Evolutionary conservation across 2,113 vertebrate genomes (phyloP), one percentile per base, ranked within the genome.

Genomic region (Phrynosoma blainvillii): DNA sequence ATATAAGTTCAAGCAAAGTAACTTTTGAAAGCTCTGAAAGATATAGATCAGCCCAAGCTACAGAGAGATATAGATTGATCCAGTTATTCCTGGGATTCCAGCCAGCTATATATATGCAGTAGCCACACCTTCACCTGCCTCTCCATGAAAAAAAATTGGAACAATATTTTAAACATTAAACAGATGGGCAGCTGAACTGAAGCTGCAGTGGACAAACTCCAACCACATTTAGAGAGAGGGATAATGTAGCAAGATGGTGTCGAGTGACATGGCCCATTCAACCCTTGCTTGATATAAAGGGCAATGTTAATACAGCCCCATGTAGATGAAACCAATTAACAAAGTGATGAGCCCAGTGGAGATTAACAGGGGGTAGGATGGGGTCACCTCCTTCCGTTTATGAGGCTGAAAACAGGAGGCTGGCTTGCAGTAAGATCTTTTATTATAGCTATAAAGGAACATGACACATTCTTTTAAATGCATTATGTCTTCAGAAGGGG

Each of bases 241-340:
- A 85, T 89, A 88, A 79, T 76, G 30, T 84, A 91, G 89, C 82
- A 89, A 52, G 62, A 77, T n/a, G 25, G 82, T 65, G 83, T 84
- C 84, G 85, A 95, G 79, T 91, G 92, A 93, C 74, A 25, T 85
- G 87, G 89, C 89, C 92, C 62, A 70, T 83, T 84, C 90, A 84
- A 90, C 36, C 91, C 32, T 40, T 27, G 73, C 73, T 87, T 92
- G 85, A 89, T 91, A 89, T 87, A 91, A 89, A 89, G 52, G 56
- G 87, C 85, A 88, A 89, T 87, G 87, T 85, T 88, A 86, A 89
- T 36, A 91, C 78, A 75, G 36, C 30, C 47, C 21, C 79, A 27
- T 79, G 23, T 47, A 84, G 79, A 89, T 86, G 36, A 90, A 93
- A 81, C 76, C 83, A 93, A 89, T 92, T 94, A 94, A 78, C 81